Evolutionary conservation across 2,113 vertebrate species (phyloP), one percentile per base, ranked within the genome.

Genomic region (Megaptera novaeangliae): DNA sequence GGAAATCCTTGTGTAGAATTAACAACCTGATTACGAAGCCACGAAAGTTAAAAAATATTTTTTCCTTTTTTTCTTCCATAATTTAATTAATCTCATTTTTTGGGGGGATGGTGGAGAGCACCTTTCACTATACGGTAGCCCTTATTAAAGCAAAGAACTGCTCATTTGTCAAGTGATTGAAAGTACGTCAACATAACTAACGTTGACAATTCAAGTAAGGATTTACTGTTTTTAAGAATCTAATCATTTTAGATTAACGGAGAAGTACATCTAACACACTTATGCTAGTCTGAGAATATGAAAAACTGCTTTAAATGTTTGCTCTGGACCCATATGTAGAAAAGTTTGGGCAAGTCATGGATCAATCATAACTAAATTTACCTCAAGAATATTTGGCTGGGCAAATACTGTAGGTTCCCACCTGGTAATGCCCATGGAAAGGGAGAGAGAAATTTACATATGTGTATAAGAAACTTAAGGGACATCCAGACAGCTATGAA

Each of bases 351-450:
- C 18, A 68, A 46, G 31, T 41, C 27, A 41, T n/a, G 23, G 21
- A n/a, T 36, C 29, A 77, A 34, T 83, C 11, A 20, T 61, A 75
- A 61, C 39, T 92, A 85, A 84, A 93, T 82, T 93, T 66, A 88
- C 44, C 49, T 84, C 85, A 85, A 57, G 66, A 89, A 31, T 63
- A 69, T 97, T 41, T 41, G 41, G 41, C 41, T 41, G 41, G 41
- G 41, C 41, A 41, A 41, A 41, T 41, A 5, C 1, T 41, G 41
- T 41, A 41, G 41, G 41, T 41, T 41, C 41, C 59, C n/a, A 68
- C 46, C 34, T 80, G 8, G 12, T 69, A 90, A 69, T 93, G 83
- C 34, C 81, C 92, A 63, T 64, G 91, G 23, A 98, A 97, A 49
- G 61, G 41, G 39, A 34, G 6, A 80, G n/a, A 12, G 8, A 94